A percentile compares a stretch with the other conserved stretches of the same genome.
These are phyloP conservation scores for Aradus depressus DNA, from an alignment of 2,888 invertebrate species.

Conservation along the genomic window DNA sequence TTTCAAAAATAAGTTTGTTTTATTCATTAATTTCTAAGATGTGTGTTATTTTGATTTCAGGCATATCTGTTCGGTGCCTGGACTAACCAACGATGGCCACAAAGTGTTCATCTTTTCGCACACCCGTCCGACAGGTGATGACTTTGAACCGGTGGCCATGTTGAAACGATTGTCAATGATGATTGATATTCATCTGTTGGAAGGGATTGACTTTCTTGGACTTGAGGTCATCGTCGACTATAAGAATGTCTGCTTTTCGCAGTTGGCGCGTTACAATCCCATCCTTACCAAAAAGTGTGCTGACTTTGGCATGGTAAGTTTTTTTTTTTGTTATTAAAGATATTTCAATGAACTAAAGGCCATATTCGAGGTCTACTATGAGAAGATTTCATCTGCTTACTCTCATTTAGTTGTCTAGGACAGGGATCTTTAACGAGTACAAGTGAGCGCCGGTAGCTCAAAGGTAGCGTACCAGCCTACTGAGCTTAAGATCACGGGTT, in stretches of 20 bases:
- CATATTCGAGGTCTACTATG: not conserved
- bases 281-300: constrained; percentile 23
- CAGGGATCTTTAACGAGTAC: too few relatives aligned
- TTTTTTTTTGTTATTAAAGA: too few relatives aligned
- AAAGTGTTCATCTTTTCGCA: constrained; percentile 28
- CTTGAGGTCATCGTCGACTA: constrained; percentile 28
- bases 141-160: constrained; percentile 27
- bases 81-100: constrained; percentile 23
- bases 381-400: not conserved
- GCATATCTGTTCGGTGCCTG: constrained; percentile 23
- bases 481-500: too few relatives aligned
- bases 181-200: constrained; percentile 27
- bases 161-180: constrained; percentile 28
- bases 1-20: too few relatives aligned
- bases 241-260: constrained; percentile 26
- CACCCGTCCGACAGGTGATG: constrained; percentile 21
- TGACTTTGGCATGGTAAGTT: constrained; percentile 28
- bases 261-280: constrained; percentile 27
- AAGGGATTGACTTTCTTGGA: constrained; percentile 27
- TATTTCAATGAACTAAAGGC: too few relatives aligned
- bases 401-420: not conserved
- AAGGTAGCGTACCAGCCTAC: too few relatives aligned
- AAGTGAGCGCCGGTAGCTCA: too few relatives aligned
- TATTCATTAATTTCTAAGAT: not conserved
- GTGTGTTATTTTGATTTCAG: constrained; percentile 18